Evolutionary conservation across 2,888 invertebrate species (phyloP).

Genomic region (Plebejus argus): DNA sequence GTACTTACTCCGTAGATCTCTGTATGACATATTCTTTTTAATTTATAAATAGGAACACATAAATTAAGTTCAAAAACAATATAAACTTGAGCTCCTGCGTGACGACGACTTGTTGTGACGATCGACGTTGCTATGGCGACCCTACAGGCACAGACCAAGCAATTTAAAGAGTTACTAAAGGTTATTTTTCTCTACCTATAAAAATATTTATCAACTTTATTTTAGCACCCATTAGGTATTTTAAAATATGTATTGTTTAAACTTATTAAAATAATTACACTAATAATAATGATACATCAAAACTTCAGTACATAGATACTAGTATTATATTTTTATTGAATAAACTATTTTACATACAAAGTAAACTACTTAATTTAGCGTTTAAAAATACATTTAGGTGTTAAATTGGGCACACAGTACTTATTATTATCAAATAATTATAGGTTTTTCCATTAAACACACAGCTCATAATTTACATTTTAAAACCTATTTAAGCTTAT

Average conservation of each 20-base stretch:
- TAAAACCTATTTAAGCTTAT: background rate
- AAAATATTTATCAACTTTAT: background rate
- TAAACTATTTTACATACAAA: background rate
- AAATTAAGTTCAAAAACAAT: background rate
- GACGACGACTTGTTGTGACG: background rate
- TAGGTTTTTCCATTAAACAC: too few species aligned
- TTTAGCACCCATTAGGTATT: background rate
- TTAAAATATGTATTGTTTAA: too few species aligned
- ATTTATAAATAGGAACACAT: background rate
- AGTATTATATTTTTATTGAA: background rate
- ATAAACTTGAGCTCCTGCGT: background rate
- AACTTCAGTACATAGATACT: background rate
- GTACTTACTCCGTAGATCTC: slow-evolving; percentile 86
- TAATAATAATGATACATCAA: background rate
- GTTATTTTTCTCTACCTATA: background rate
- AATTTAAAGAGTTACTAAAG: too few species aligned
- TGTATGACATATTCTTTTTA: slow-evolving; percentile 82
- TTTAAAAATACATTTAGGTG: background rate
- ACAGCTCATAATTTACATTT: too few species aligned
- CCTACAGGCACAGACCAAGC: background rate
- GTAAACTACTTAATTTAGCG: background rate
- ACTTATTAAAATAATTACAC: background rate
- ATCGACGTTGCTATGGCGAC: slow-evolving; percentile 44
- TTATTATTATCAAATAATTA: slow-evolving; percentile 1
- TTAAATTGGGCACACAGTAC: slow-evolving; percentile 13